Evolutionary conservation across 2,797 vertebrate genomes (phyloP), one percentile per base, ranked within the genome.

Genomic region (Capromys pilorides): DNA sequence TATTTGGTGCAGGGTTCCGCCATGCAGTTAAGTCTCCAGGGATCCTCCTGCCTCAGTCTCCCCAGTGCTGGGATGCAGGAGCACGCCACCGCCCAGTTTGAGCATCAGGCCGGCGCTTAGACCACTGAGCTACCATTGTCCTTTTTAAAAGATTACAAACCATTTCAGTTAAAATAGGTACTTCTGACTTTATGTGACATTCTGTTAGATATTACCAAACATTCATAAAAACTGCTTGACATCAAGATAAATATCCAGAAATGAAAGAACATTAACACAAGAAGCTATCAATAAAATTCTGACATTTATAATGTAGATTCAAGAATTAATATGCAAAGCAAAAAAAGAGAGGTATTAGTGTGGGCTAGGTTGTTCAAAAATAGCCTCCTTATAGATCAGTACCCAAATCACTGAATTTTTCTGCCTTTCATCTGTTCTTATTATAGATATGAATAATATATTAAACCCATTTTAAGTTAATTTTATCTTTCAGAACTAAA

Each of bases 371-470:
- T 88, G 62, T 85, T 88, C 2, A 88, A 78, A 94, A 85, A 82
- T 61, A 93, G 18, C 22, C 80, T 81, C 33, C 69, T 85, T 90
- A 41, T 41, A 94, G 57, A 85, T 89, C 39, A 91, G 21, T 89
- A 64, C 28, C 7, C 67, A 67, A 91, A 67, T 93, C n/a, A 24
- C 61, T 31, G 45, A 71, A 86, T 93, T 95, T 84, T 84, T 71
- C 57, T 96, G 49, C 64, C 31, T 95, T 54, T 94, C 21, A 85
- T 91, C n/a, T 89, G 22, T 64, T 95, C 71, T 93, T 95, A 92
- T 73, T 78, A 89, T 92, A 89, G 66, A 59, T 77, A 69, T 77
- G n/a, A 96, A 96, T 94, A 96, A 92, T 92, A 84, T 49, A 79
- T 79, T 69, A 89, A 69, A 51, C 36, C n/a, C 54, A 75, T 67